Conservation (phyloP, 2,888 invertebrate genomes). For the Ptychoptera contaminata region DNA sequence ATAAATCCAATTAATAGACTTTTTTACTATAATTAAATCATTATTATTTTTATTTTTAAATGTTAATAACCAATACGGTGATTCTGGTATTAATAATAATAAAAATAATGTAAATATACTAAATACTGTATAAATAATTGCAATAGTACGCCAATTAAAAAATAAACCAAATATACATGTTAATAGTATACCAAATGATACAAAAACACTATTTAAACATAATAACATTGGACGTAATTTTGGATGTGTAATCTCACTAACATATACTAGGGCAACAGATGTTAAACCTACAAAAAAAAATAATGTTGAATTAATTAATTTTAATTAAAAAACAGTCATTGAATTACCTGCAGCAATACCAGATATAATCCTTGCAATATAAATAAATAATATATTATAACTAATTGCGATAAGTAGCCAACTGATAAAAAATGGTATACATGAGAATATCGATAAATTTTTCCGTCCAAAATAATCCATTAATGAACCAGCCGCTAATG, state of each 20-base stretch:
- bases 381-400: slow-evolving; percentile 30
- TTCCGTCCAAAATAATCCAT: slow-evolving; percentile 41
- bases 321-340: too few species aligned
- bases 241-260: slow-evolving; percentile 40
- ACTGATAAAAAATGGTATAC: slow-evolving; percentile 31
- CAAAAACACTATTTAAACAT: slow-evolving; percentile 39
- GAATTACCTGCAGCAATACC: slow-evolving; percentile 35
- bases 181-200: slow-evolving; percentile 39
- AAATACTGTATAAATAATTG: slow-evolving; percentile 29
- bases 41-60: slow-evolving; percentile 23
- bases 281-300: slow-evolving; percentile 29
- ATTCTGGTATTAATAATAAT: slow-evolving; percentile 35
- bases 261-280: slow-evolving; percentile 37
- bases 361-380: slow-evolving; percentile 34
- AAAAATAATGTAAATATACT: slow-evolving; percentile 23
- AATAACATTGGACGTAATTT: slow-evolving; percentile 36
- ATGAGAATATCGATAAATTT: slow-evolving; percentile 27
- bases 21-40: slow-evolving; percentile 1
- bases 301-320: not conserved
- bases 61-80: slow-evolving; percentile 38
- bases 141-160: slow-evolving; percentile 34
- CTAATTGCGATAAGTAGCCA: slow-evolving; percentile 35
- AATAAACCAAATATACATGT: slow-evolving; percentile 33
- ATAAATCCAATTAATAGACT: slow-evolving; percentile 33
- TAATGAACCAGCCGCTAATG: slow-evolving; percentile 35